Conservation (phyloP, 2,888 invertebrate species). For the Dynastes grantii region DNA sequence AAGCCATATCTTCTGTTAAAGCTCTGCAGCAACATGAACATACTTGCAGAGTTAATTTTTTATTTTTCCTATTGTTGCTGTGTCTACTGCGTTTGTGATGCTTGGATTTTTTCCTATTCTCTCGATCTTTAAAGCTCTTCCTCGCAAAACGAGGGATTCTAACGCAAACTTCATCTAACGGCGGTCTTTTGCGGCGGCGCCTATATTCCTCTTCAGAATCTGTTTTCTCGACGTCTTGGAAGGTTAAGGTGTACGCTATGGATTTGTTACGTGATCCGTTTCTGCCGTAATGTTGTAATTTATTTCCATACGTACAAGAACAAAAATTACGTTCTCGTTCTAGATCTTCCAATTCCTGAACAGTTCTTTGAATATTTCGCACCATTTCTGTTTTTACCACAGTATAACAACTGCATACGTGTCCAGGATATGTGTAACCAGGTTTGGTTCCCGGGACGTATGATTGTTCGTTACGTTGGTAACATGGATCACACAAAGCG, state of each 20-base stretch:
- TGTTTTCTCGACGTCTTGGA: conserved; percentile 60
- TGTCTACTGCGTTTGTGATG: conserved; percentile 49
- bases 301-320: conserved; percentile 53
- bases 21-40: conserved; percentile 53
- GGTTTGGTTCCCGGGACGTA: conserved; percentile 45
- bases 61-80: conserved; percentile 28
- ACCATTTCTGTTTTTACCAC: conserved; percentile 50
- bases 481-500: conserved; percentile 57
- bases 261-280: conserved; percentile 50
- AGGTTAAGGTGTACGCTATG: conserved; percentile 55
- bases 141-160: conserved; percentile 25
- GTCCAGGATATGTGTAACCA: conserved; percentile 54
- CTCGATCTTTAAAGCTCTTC: conserved; percentile 51
- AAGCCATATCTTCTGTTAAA: conserved; percentile 39
- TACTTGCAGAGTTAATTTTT: conserved; percentile 58
- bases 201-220: conserved; percentile 40
- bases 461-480: conserved; percentile 49
- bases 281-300: conserved; percentile 5
- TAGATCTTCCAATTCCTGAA: conserved; percentile 68
- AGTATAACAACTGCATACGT: conserved; percentile 56
- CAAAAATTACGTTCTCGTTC: conserved; percentile 59
- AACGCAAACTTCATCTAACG: conserved; percentile 21
- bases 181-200: not conserved
- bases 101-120: conserved; percentile 51
- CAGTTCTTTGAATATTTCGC: conserved; percentile 59